A percentile compares a stretch with the other conserved stretches of the same genome.
phyloP scores from a whole-genome alignment of 2,797 vertebrate genomes.

The Coregonus sp. region DNA sequence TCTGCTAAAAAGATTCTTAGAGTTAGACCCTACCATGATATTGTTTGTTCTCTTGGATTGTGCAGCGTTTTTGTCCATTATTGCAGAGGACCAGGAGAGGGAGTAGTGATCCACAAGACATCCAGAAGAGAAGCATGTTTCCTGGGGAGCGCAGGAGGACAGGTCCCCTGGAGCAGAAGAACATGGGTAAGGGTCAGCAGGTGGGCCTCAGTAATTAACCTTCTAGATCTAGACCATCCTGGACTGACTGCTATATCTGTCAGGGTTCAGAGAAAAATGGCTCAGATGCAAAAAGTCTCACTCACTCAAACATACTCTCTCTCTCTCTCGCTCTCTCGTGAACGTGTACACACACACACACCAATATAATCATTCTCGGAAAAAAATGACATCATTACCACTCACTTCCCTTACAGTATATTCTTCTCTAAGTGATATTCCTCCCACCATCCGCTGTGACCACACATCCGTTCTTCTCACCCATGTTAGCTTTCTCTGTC shows the following conservation, averaged over 20 bases:
- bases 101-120: background rate
- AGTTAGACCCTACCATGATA: background rate
- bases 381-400: background rate
- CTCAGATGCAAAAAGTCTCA: background rate
- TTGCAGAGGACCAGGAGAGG: background rate
- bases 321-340: too few species aligned
- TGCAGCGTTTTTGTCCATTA: background rate
- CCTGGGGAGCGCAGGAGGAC: background rate
- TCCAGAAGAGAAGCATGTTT: background rate
- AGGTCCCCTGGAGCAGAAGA: background rate
- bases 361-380: background rate
- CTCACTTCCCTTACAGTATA: background rate
- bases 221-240: background rate
- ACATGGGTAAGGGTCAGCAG: background rate
- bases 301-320: too few species aligned
- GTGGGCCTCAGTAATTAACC: background rate
- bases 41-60: background rate
- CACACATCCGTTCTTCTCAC: background rate
- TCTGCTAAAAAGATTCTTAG: too few species aligned
- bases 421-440: background rate
- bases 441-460: background rate
- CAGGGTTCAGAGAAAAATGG: background rate
- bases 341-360: too few species aligned
- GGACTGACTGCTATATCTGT: background rate
- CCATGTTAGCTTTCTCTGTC: background rate